A percentile compares a stretch with the other conserved stretches of the same genome.
Conservation (phyloP, 2,888 invertebrate species). For the Microchrysa polita region DNA sequence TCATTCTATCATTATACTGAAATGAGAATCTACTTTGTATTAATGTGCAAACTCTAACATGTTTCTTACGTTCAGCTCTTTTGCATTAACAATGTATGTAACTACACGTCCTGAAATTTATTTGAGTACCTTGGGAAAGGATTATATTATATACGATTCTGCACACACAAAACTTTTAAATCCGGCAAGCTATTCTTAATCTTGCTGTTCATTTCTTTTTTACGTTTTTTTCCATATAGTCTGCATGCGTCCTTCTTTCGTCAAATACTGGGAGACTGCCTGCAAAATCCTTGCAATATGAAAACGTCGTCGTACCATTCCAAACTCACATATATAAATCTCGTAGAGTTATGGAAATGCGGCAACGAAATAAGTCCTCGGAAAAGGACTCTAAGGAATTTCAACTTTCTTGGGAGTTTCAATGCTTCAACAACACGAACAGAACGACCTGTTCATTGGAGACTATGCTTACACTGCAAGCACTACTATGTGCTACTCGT, state of each 20-base stretch:
- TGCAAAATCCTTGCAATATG: conserved; percentile 37
- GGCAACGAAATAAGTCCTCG: conserved; percentile 13
- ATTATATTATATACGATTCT: conserved; percentile 18
- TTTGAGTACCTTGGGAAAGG: conserved; percentile 11
- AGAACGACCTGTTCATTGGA: not conserved
- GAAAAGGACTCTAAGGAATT: conserved; percentile 4
- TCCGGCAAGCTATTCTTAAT: not conserved
- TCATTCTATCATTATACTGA: too few species aligned
- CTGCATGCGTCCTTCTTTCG: too few species aligned
- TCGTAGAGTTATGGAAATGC: conserved; percentile 38
- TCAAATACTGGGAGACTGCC: conserved; percentile 13
- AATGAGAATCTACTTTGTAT: not conserved
- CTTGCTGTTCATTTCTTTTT: not conserved
- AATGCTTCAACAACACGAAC: conserved; percentile 21
- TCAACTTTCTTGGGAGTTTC: conserved; percentile 10
- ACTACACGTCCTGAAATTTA: conserved; percentile 7
- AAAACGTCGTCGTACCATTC: conserved; percentile 22
- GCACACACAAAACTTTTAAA: conserved; percentile 25
- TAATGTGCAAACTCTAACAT: not conserved
- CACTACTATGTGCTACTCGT: not conserved
- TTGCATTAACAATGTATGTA: not conserved
- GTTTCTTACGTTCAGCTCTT: not conserved
- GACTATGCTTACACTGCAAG: conserved; percentile 12
- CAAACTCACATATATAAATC: conserved; percentile 40
- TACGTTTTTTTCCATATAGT: not conserved